Conservation (phyloP, 2,797 vertebrate genomes). For the Leuciscus waleckii region DNA sequence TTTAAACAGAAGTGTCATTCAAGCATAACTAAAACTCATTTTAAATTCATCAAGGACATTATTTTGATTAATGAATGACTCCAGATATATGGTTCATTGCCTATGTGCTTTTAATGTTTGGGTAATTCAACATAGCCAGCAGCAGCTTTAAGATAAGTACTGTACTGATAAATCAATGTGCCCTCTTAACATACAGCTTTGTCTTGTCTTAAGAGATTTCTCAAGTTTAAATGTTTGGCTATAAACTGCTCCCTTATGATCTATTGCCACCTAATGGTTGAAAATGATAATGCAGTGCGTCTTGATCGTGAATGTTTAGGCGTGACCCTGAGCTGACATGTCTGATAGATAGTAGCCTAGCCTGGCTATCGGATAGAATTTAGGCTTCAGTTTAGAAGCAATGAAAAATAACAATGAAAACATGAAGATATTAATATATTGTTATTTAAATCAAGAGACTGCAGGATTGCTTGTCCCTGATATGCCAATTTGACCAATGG, state of each 20-base stretch:
- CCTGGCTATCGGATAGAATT: neutral
- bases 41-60: neutral
- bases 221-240: neutral
- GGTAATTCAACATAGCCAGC: neutral
- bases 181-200: neutral
- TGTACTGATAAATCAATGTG: neutral
- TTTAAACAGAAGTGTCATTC: neutral
- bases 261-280: constrained; percentile 66
- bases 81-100: neutral
- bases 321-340: constrained; percentile 22
- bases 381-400: neutral
- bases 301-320: neutral
- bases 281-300: neutral
- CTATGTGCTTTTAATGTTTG: neutral
- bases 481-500: neutral
- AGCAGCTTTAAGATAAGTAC: neutral
- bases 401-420: neutral
- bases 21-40: neutral
- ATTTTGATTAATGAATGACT: constrained; percentile 11
- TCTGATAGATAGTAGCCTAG: neutral
- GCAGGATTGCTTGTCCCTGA: neutral
- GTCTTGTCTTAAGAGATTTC: neutral
- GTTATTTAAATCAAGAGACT: neutral
- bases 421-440: neutral
- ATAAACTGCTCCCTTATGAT: neutral